Evolutionary conservation across 2,888 invertebrate species (phyloP), one percentile per base, ranked within the genome.

Genomic region (Himalopsyche kuldschensis): DNA sequence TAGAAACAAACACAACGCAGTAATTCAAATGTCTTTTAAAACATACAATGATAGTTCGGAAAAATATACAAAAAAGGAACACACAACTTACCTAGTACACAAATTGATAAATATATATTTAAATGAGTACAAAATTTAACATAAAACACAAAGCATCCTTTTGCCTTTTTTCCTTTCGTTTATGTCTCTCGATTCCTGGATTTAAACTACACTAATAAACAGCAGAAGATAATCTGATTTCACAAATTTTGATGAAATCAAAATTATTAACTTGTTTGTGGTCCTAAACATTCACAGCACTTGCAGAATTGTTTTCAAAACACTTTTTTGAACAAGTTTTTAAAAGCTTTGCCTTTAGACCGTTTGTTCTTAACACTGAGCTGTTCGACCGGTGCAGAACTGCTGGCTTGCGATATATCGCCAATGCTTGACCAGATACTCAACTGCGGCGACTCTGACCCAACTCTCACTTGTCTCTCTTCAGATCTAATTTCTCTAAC

Each of bases 301-400:
- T n/a, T 0, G 10, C 69, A 69, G 15, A 4, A 69, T 27, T 30
- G 89, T 87, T 88, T 89, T 93, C 92, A 95, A 92, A 96, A 96
- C 89, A 96, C 94, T 92, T 95, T 96, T 87, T 94, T 95, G 88
- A 96, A 93, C 89, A 96, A 94, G 90, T 94, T 95, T 89, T 94
- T 96, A 87, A 96, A 92, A 88, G 94, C 93, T 88, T 94, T 94
- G 87, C 91, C 92, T 89, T 94, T 95, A 88, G 93, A 94, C 86
- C 91, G 90, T 87, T 94, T 94, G 84, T 90, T 91, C 47, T 88
- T 86, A 17, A 88, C 86, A 46, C 87, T 89, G 80, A 89, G 90
- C 81, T 87, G 88, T 6, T 55, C 90, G 89, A 79, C 77, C 10
- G 76, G 80, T n/a, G 82, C 41, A 4, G 84, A 79, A 77, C 81